These are phyloP conservation scores for Torymus auratus DNA, from an alignment of 2,888 invertebrate genomes.

Conservation along the genomic window DNA sequence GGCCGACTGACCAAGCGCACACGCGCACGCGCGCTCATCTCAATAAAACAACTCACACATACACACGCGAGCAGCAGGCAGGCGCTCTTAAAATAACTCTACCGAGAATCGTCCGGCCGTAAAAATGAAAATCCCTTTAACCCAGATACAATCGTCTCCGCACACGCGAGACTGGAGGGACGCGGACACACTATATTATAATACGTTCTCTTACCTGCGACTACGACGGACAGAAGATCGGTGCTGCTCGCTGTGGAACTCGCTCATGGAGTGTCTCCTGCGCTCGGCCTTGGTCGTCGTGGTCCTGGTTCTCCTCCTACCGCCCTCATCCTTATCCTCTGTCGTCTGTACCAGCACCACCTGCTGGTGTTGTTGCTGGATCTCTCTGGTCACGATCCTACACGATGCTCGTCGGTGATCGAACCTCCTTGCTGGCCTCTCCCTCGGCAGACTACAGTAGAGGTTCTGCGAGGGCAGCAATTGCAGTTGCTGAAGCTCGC, in stretches of 20 bases:
- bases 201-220: conserved; percentile 29
- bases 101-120: no score
- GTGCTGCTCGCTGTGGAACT: conserved; percentile 65
- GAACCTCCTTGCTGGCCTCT: conserved; percentile 52
- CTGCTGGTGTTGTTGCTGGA: conserved; percentile 58
- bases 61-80: no score
- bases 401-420: conserved; percentile 50
- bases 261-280: conserved; percentile 73
- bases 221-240: conserved; percentile 8
- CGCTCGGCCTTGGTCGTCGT: conserved; percentile 68
- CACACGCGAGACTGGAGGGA: neutral
- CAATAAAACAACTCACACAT: no score
- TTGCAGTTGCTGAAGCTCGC: conserved; percentile 3
- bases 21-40: no score
- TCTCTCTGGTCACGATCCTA: conserved; percentile 34
- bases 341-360: conserved; percentile 21
- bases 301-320: conserved; percentile 68
- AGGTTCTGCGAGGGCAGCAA: conserved; percentile 69
- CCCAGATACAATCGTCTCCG: no score
- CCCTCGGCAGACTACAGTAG: conserved; percentile 73
- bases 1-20: no score
- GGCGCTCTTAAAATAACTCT: no score
- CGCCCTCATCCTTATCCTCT: conserved; percentile 65
- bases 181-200: neutral
- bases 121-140: no score